Evolutionary conservation across 2,888 invertebrate genomes (phyloP).

Genomic region (Baronia brevicornis): DNA sequence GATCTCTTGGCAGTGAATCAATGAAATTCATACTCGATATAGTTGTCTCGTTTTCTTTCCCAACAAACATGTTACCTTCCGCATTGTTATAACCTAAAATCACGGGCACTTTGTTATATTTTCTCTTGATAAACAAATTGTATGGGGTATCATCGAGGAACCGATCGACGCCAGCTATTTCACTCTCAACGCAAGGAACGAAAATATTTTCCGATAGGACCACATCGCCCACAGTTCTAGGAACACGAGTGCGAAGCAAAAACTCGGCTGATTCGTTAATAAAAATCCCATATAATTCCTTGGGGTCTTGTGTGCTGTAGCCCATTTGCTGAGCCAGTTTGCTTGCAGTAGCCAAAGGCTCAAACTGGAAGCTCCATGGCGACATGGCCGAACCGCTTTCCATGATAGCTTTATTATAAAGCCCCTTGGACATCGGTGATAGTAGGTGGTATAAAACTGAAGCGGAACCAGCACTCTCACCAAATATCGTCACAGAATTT

Average conservation of each 20-base stretch:
- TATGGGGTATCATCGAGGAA: slow-evolving; percentile 51
- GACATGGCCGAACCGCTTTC: slow-evolving; percentile 61
- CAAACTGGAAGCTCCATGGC: slow-evolving; percentile 56
- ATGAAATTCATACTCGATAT: slow-evolving; percentile 40
- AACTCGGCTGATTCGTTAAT: slow-evolving; percentile 32
- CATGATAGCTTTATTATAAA: slow-evolving; percentile 57
- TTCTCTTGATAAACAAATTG: slow-evolving; percentile 38
- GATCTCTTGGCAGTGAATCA: slow-evolving; percentile 48
- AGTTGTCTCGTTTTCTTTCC: slow-evolving; percentile 58
- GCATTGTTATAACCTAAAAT: slow-evolving; percentile 56
- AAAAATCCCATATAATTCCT: slow-evolving; percentile 43
- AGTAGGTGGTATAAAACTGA: slow-evolving; percentile 52
- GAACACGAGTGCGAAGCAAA: slow-evolving; percentile 43
- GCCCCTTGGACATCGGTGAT: slow-evolving; percentile 54
- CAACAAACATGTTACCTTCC: slow-evolving; percentile 57
- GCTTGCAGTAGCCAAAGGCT: slow-evolving; percentile 48
- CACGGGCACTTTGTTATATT: slow-evolving; percentile 47
- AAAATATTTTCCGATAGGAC: slow-evolving; percentile 58
- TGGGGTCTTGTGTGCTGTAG: slow-evolving; percentile 34
- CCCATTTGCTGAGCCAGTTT: slow-evolving; percentile 44
- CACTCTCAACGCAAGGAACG: slow-evolving; percentile 55
- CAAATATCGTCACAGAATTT: slow-evolving; percentile 54
- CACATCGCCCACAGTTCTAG: slow-evolving; percentile 47
- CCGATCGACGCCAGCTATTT: slow-evolving; percentile 29
- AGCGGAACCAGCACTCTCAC: slow-evolving; percentile 64